Base-by-base conservation (phyloP, 2,888 invertebrate species). In the Drosophila falleni region DNA sequence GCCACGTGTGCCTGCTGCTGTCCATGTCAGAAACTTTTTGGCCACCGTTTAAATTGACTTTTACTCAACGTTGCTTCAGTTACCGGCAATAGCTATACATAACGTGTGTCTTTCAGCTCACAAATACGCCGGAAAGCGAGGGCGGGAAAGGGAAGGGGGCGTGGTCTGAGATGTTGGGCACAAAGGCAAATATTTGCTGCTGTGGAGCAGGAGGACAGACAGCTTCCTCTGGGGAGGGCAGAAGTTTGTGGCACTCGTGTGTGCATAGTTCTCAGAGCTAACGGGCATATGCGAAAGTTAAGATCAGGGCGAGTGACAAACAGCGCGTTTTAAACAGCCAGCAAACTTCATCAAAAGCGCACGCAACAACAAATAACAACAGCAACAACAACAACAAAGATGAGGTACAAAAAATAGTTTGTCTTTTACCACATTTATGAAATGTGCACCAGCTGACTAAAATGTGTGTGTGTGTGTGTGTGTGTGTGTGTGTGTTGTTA, bases 281-380 rank as follows among this genome's bases (percentile, higher is more conserved):
- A 42, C 42, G 56, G 71, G 71, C 69, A 51, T 65, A 79, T 73
- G 80, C 67, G 85, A 85, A 80, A 73, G 80, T 73, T 79, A 53
- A 66, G 85, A 59, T 87, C 64, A 11, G 13, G 44, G 41, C n/a
- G 64, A 54, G 64, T 50, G 82, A 66, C 83, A 80, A 49, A 51
- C 54, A 37, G 56, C 56, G 69, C 49, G 53, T 67, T 71, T 71
- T 55, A 55, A 75, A 58, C 58, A 53, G 58, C 51, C 53, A 60
- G 72, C 46, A 87, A 89, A 87, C 58, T 89, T 89, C 82, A 62
- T 81, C 76, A 87, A 87, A 89, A 81, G 81, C 81, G 74, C 83
- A 82, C 67, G 73, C 83, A 76, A 70, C 79, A 68, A 61, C 33
- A 74, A 65, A 33, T 68, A 74, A 29, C 8, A 29, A 29, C 80